These are phyloP conservation scores for Heliocidaris tuberculata DNA, from an alignment of 35 echinoderm and acorn worm species.

Conservation along the genomic window DNA sequence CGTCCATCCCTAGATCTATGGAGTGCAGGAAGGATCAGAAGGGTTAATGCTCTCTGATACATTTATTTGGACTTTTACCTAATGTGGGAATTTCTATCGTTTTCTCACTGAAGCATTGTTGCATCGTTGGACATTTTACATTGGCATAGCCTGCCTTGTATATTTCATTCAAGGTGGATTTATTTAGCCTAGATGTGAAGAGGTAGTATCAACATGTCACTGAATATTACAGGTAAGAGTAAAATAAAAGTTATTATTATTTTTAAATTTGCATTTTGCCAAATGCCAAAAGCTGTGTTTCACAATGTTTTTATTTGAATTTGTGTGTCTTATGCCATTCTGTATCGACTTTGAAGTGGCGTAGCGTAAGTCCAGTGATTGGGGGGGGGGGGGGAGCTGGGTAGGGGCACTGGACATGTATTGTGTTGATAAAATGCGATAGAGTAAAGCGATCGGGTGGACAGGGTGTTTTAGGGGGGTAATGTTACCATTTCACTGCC, in stretches of 20 bases:
- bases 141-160: background rate
- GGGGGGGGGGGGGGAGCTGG: too few species aligned
- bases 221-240: background rate
- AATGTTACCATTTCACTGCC: too few species aligned
- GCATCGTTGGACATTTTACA: background rate
- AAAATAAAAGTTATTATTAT: background rate
- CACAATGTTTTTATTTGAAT: too few species aligned
- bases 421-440: too few species aligned
- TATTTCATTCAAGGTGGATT: background rate
- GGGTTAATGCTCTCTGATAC: background rate
- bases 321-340: too few species aligned
- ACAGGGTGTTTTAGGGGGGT: too few species aligned
- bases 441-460: too few species aligned
- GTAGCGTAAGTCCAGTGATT: too few species aligned
- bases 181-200: background rate
- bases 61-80: background rate
- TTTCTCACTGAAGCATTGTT: background rate
- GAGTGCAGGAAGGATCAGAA: background rate
- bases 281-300: too few species aligned
- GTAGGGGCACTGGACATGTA: too few species aligned
- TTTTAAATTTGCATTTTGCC: too few species aligned
- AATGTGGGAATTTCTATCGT: background rate
- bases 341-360: too few species aligned
- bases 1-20: background rate
- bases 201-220: background rate